Evolutionary conservation across 1,140 invertebrate species (phyloP).

Genomic region (Drosophila nikananu): DNA sequence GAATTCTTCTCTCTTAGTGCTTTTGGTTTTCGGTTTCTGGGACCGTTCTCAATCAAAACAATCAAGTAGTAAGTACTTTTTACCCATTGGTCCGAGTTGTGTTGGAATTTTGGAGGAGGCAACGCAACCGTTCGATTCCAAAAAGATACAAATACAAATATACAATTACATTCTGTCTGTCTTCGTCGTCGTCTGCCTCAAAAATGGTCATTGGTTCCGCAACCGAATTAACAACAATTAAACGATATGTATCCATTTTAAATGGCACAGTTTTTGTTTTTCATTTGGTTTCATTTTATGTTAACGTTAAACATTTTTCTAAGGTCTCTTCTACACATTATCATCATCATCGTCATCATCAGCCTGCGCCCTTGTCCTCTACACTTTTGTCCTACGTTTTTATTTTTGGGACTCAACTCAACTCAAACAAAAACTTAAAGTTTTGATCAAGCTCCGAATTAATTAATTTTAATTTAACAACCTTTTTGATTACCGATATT

Average conservation of each 20-base stretch:
- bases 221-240: conserved; percentile 77
- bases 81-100: conserved; percentile 56
- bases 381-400: conserved; percentile 7
- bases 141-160: conserved; percentile 51
- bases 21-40: conserved; percentile 16
- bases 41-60: conserved; percentile 36
- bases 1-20: conserved; percentile 3
- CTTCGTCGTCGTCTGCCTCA: conserved; percentile 9
- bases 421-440: conserved; percentile 6
- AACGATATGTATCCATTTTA: conserved; percentile 80
- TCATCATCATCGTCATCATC: neutral
- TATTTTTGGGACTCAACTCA: conserved; percentile 1
- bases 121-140: conserved; percentile 20
- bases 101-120: conserved; percentile 16
- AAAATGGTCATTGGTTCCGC: conserved; percentile 74
- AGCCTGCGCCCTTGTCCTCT: conserved; percentile 1
- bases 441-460: conserved; percentile 28
- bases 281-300: conserved; percentile 6
- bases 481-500: conserved; percentile 3
- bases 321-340: conserved; percentile 12
- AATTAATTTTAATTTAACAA: conserved; percentile 9
- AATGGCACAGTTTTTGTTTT: conserved; percentile 58
- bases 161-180: conserved; percentile 27
- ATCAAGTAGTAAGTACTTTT: conserved; percentile 29
- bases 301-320: conserved; percentile 50